A percentile compares a stretch with the other conserved stretches of the same genome.
Evolutionary conservation across 2,113 vertebrate species (phyloP).

Genomic region (Scomber colias): DNA sequence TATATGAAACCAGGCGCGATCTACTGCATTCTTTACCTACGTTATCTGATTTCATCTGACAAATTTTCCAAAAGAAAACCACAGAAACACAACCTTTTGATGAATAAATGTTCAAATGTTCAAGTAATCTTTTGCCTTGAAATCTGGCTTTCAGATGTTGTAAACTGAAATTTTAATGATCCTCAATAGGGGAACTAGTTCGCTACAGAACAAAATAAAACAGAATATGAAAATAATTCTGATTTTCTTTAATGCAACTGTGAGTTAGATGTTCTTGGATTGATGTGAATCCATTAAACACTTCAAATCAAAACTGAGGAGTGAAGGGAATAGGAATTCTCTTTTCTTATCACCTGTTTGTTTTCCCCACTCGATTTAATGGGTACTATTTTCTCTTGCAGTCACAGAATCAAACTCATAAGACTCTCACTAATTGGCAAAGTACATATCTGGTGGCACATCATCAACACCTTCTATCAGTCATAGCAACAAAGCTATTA

Average conservation of each 20-base stretch:
- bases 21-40: not conserved
- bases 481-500: not conserved
- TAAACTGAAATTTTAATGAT: constrained; percentile 25
- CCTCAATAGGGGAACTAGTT: not conserved
- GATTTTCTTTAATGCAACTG: too few relatives aligned
- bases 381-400: not conserved
- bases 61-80: not conserved
- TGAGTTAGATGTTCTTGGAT: too few relatives aligned
- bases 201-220: not conserved
- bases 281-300: not conserved
- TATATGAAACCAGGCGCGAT: not conserved
- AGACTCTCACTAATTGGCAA: not conserved
- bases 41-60: not conserved
- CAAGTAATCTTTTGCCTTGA: constrained; percentile 1
- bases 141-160: constrained; percentile 12
- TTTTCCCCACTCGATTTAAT: not conserved
- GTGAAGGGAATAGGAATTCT: not conserved
- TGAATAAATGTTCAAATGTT: constrained; percentile 1
- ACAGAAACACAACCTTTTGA: not conserved
- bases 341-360: not conserved
- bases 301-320: not conserved
- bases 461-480: not conserved
- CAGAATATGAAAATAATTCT: not conserved
- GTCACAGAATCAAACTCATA: not conserved
- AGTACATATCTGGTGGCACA: not conserved